A percentile compares a stretch with the other conserved stretches of the same genome.
Conservation (phyloP, 1,140 invertebrate species). For the Bombus sylvicola region DNA sequence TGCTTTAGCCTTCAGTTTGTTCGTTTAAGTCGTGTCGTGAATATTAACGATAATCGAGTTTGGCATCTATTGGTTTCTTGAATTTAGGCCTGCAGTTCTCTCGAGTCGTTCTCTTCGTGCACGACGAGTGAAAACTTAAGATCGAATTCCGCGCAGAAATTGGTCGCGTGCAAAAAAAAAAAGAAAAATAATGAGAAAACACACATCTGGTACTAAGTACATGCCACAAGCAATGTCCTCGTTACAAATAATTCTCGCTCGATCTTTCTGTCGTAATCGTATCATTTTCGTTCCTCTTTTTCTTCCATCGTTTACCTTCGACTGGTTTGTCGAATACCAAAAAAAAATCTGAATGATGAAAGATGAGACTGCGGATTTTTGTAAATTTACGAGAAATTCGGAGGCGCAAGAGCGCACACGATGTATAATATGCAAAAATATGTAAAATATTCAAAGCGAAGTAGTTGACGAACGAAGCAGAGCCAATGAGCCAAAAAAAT, state of each 20-base stretch:
- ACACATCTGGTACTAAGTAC: not conserved
- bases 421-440: no score
- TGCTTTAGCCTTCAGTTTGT: not conserved
- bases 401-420: no score
- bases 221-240: constrained; percentile 14
- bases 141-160: not conserved
- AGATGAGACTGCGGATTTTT: no score
- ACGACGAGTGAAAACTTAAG: not conserved
- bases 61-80: no score
- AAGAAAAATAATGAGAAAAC: not conserved
- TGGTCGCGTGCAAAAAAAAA: not conserved
- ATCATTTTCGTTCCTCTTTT: not conserved
- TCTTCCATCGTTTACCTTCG: rapidly evolving
- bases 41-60: not conserved
- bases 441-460: not conserved
- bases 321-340: no score
- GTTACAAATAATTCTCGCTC: not conserved
- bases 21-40: not conserved
- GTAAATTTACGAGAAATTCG: no score
- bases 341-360: no score
- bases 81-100: not conserved
- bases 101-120: not conserved
- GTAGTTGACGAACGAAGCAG: no score
- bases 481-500: no score
- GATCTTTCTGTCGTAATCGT: not conserved